Conservation (phyloP, 2,888 invertebrate genomes). For the Trachelus stipa region DNA sequence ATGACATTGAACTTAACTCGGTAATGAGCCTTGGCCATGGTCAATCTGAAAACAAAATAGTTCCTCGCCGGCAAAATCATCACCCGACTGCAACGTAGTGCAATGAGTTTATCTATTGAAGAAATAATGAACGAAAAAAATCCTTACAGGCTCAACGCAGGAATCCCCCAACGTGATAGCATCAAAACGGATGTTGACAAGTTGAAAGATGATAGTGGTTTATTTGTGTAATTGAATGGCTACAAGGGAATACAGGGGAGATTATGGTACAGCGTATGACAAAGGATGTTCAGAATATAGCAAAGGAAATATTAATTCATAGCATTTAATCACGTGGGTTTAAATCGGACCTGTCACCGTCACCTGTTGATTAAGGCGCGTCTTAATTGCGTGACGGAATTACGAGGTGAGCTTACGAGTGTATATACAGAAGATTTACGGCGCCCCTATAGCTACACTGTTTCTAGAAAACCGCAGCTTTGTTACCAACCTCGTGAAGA, state of each 20-base stretch:
- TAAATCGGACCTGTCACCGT: not conserved
- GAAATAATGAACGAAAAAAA: not conserved
- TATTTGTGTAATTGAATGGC: not conserved
- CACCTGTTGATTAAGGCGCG: not conserved
- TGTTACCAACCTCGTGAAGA: not conserved
- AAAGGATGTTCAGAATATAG: not conserved
- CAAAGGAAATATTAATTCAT: not conserved
- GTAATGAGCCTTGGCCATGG: conserved; percentile 45
- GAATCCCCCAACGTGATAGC: not conserved
- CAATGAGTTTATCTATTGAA: not conserved
- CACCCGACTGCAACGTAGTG: not conserved
- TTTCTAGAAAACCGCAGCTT: not conserved
- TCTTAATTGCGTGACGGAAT: not conserved
- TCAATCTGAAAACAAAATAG: not conserved
- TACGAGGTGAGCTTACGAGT: not conserved
- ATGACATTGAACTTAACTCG: conserved; percentile 64
- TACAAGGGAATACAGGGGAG: not conserved
- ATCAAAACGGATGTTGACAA: not conserved
- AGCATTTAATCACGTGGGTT: not conserved
- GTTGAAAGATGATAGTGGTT: not conserved
- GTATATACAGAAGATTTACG: not conserved
- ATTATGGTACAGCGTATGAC: not conserved
- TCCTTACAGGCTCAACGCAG: not conserved
- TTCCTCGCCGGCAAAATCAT: not conserved
- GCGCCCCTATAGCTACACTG: not conserved